These are phyloP conservation scores for Cyclophora punctaria DNA, from an alignment of 2,888 invertebrate species.

Conservation along the genomic window DNA sequence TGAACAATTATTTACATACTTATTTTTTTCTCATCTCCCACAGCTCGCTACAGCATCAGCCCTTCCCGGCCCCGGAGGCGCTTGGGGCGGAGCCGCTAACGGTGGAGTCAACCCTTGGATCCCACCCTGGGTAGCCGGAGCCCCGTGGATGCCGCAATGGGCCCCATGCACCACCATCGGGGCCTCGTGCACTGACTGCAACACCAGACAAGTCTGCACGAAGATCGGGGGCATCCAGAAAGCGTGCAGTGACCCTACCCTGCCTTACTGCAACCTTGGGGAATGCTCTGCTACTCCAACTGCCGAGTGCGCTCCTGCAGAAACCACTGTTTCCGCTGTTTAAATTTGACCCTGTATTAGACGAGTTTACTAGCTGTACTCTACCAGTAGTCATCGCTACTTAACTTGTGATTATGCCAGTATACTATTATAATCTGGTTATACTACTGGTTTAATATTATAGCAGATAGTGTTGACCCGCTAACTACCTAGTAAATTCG, in stretches of 20 bases:
- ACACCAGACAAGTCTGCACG: constrained; percentile 53
- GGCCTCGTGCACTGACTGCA: constrained; percentile 48
- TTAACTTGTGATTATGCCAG: too few species aligned
- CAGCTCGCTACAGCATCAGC: constrained; percentile 48
- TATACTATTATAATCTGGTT: too few species aligned
- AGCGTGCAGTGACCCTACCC: constrained; percentile 51
- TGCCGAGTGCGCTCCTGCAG: constrained; percentile 37
- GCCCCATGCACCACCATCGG: constrained; percentile 48
- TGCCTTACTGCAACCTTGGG: constrained; percentile 64
- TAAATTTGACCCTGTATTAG: constrained; percentile 1
- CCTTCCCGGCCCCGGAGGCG: constrained; percentile 32
- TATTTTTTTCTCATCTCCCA: constrained; percentile 4
- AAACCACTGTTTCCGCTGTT: constrained; percentile 6
- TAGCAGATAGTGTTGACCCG: too few species aligned
- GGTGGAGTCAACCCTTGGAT: constrained; percentile 45
- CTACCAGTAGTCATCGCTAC: too few species aligned
- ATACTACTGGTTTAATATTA: too few species aligned
- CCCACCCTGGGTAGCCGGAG: constrained; percentile 56
- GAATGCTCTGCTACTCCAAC: constrained; percentile 61
- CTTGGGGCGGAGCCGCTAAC: constrained; percentile 20
- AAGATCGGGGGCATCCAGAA: constrained; percentile 52
- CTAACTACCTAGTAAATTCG: too few species aligned
- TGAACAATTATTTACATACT: neutral
- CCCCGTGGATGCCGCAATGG: constrained; percentile 62
- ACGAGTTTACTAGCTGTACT: neutral